Base-by-base conservation (phyloP, 2,797 vertebrate genomes). In the Novumbra hubbsi region DNA sequence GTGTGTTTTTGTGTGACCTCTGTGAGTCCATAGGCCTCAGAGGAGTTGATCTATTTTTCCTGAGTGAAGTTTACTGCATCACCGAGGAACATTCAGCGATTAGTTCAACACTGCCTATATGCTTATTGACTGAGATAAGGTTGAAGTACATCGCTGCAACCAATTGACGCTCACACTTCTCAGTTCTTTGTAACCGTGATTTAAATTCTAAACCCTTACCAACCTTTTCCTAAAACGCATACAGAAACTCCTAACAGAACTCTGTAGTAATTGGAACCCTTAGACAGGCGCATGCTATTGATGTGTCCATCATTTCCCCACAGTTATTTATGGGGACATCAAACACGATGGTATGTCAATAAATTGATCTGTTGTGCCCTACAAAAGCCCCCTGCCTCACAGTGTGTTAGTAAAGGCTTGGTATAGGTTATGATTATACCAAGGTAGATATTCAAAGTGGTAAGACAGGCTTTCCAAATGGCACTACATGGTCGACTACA, bases 161-260 rank as follows among this genome's bases (percentile, higher is more conserved):
- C 1, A 28, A 48, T 17, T 70, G 62, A 70, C 27, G 70, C 48
- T 24, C 49, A 48, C 48, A 24, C 74, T 65, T 14, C 27, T 48
- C 21, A 65, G 70, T 75, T 74, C 52, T 66, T 50, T 70, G 72
- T 50, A 28, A 62, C 24, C 49, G 41, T 45, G 65, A 78, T 85
- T 84, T 85, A 75, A 77, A 85, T 76, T 70, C 75, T 76, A 84
- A 86, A 87, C 86, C 77, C 75, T 81, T 71, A 78, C 68, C 73
- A 55, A 28, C 27, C 65, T 55, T 27, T 34, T 38, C 45, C 70
- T 34, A 60, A 12, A 27, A 28, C 64, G 57, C 63, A 60, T 69
- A 70, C 67, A 73, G 74, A 84, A 80, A 83, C 81, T 82, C 67
- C 80, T 75, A 70, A 81, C 28, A 16, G 28, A 65, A 48, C 11